Conservation (phyloP, 1,140 invertebrate genomes). For the Melipona quadrifasciata region DNA sequence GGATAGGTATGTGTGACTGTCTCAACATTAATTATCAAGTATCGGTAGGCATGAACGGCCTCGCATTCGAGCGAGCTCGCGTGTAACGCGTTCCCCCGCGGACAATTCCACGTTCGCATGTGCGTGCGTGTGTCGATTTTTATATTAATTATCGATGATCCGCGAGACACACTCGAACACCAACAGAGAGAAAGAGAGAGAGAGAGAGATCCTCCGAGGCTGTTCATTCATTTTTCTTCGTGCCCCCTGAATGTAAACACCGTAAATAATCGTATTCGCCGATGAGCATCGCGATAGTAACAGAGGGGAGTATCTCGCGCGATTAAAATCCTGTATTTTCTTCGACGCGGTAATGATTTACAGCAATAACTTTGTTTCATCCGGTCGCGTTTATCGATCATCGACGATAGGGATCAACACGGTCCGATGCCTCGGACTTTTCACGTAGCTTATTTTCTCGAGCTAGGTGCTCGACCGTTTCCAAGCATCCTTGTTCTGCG, state of each 20-base stretch:
- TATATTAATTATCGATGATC: conserved; percentile 35
- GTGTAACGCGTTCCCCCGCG: conserved; percentile 11
- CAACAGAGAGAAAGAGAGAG: too few species aligned
- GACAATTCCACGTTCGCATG: background rate
- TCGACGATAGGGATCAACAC: background rate
- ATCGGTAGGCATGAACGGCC: conserved; percentile 19
- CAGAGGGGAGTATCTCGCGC: background rate
- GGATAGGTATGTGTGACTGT: background rate
- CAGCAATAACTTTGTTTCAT: background rate
- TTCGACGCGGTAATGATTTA: background rate
- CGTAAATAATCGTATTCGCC: conserved; percentile 24
- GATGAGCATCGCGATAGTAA: conserved; percentile 25
- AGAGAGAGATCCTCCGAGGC: background rate
- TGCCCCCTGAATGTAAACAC: conserved; percentile 19
- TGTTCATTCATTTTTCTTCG: background rate
- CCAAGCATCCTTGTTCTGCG: too few species aligned
- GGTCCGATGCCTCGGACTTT: background rate
- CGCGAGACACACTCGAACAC: conserved; percentile 4
- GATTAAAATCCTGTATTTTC: conserved; percentile 29
- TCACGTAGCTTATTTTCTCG: too few species aligned
- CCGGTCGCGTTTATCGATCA: background rate
- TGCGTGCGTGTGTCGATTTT: conserved; percentile 24
- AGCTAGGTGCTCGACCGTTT: background rate
- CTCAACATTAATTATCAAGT: conserved; percentile 29
- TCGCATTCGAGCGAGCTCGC: background rate